These are phyloP conservation scores for Menidia menidia DNA, from an alignment of 2,797 vertebrate genomes.

Conservation along the genomic window DNA sequence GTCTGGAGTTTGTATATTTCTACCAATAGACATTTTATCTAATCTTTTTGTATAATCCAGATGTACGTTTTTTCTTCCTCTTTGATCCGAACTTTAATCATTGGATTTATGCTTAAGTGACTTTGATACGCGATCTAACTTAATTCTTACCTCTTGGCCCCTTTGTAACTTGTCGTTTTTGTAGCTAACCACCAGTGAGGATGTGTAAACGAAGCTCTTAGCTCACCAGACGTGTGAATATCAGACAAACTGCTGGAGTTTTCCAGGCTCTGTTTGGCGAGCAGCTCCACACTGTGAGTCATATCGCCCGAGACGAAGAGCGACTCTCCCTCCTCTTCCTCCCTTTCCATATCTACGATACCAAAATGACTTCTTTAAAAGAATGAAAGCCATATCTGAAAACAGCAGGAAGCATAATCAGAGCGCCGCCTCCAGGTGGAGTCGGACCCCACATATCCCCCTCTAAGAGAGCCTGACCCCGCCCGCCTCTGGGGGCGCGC, in stretches of 20 bases:
- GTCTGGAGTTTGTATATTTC: conserved; percentile 86
- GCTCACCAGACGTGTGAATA: conserved; percentile 71
- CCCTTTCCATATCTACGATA: conserved; percentile 71
- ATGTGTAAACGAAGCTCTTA: conserved; percentile 66
- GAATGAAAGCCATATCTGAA: conserved; percentile 80
- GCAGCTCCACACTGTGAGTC: conserved; percentile 64
- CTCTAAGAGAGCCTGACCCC: conserved; percentile 28
- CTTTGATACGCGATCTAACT: conserved; percentile 75
- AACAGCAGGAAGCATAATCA: conserved; percentile 40
- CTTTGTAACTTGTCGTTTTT: conserved; percentile 61
- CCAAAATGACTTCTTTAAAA: conserved; percentile 80
- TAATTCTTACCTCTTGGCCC: conserved; percentile 63
- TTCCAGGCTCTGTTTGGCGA: conserved; percentile 55
- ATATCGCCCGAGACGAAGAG: conserved; percentile 53
- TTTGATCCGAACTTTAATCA: conserved; percentile 74
- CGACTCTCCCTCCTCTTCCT: conserved; percentile 26
- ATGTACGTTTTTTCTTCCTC: conserved; percentile 65
- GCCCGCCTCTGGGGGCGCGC: conserved; percentile 52
- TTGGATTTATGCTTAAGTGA: conserved; percentile 75
- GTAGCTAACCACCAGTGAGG: conserved; percentile 54
- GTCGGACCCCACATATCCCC: conserved; percentile 53
- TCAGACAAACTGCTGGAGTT: conserved; percentile 68
- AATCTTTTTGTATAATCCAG: conserved; percentile 81
- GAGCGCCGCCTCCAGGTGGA: conserved; percentile 59
- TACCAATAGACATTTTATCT: conserved; percentile 83